These are phyloP conservation scores for Thripadectes ignobilis DNA, from an alignment of 2,797 vertebrate genomes.

Conservation along the genomic window DNA sequence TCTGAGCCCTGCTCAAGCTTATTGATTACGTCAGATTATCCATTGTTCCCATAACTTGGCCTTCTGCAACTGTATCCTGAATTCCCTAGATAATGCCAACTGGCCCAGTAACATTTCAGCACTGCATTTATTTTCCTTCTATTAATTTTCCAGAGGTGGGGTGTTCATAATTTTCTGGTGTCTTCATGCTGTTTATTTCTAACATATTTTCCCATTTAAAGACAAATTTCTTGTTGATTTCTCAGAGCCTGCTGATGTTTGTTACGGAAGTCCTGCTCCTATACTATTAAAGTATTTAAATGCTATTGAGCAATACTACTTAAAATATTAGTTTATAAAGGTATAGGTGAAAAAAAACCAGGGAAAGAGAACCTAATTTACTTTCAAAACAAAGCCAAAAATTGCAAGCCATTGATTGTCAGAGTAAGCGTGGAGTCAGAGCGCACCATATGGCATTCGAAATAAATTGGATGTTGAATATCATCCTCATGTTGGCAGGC, in stretches of 20 bases:
- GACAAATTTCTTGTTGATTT: not conserved
- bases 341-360: not conserved
- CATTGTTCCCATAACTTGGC: not conserved
- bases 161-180: not conserved
- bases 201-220: not conserved
- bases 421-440: not conserved
- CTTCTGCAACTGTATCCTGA: constrained; percentile 8
- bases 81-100: not conserved
- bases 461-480: constrained; percentile 41
- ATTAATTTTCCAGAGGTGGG: not conserved
- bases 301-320: not conserved
- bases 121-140: not conserved
- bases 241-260: not conserved
- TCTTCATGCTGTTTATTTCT: not conserved
- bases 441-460: not conserved
- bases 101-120: not conserved
- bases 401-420: not conserved
- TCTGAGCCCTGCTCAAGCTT: not conserved
- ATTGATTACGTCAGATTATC: constrained; percentile 15
- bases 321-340: not conserved
- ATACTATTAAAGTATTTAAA: not conserved
- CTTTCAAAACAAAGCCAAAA: constrained; percentile 18
- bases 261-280: not conserved
- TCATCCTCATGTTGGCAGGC: constrained; percentile 2
- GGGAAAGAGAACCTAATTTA: not conserved